Base-by-base conservation (phyloP, 2,888 invertebrate species). In the Hypsopygia costalis region DNA sequence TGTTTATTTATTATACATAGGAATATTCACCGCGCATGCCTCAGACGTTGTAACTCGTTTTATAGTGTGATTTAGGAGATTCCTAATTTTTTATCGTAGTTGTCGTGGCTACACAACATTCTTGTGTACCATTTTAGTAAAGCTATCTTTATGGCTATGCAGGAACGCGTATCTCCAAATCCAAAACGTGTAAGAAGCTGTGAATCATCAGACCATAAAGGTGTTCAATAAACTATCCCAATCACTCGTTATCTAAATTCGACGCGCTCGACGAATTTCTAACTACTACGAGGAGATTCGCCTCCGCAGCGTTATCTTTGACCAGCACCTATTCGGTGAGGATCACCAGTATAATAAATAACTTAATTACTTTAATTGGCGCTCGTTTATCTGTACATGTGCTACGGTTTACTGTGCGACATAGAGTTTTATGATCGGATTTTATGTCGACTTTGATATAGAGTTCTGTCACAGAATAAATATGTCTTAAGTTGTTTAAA, bases 301-400 rank as follows among this genome's bases (percentile, higher is more conserved):
- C 22, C 16, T 34, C 25, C 25, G 25, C 1, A 34, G 34, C 29
- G 34, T 43, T 48, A 46, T 48, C 44, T 44, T 16, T 9, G 38
- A 42, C 47, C 51, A 31, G 45, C 52, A 53, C 44, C 43, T 58
- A 52, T 55, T 56, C 52, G 44, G 54, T 53, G 51, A 43, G n/a
- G 25, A 25, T 25, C 25, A 49, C 41, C 21, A 41, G 57, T 49
- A 45, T 54, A 62, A 69, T 70, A 69, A 69, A 70, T 74, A 69
- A 67, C 61, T 67, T 66, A 69, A 73, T 72, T 74, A 75, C 67
- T 69, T 68, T 74, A 69, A 80, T 74, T 73, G 65, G 62, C 50
- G 53, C 54, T 47, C 54, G 60, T 64, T 69, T 66, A 71, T 74
- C 70, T 63, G 53, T 55, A 62, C 56, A 58, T 55, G 54, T 47